Conservation (phyloP, 2,888 invertebrate genomes). For the Rhagium mordax region DNA sequence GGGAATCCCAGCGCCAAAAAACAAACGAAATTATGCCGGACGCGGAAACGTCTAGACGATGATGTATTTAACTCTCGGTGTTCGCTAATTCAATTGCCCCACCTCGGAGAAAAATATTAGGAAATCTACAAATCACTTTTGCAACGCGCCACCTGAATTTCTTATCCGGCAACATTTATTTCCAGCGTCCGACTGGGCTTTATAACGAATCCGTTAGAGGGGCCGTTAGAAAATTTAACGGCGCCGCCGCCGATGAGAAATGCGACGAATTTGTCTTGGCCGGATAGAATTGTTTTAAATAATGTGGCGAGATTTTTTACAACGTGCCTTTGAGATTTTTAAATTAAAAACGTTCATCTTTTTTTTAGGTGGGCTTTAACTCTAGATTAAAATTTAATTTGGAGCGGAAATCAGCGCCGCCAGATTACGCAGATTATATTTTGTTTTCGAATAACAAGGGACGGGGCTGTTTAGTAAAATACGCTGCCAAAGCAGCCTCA, state of each 20-base stretch:
- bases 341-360: conserved; percentile 19
- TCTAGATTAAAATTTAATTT: conserved; percentile 23
- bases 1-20: too few species aligned
- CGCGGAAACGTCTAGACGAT: background rate
- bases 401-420: background rate
- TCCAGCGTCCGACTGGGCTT: conserved; percentile 1
- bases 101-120: conserved; percentile 8
- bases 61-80: background rate
- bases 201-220: background rate
- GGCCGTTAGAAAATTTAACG: conserved; percentile 2
- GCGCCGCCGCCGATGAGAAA: background rate
- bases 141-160: conserved; percentile 8
- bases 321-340: conserved; percentile 1
- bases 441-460: background rate
- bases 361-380: conserved; percentile 10
- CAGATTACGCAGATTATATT: conserved; percentile 14
- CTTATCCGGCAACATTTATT: conserved; percentile 10
- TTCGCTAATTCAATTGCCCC: conserved; percentile 4
- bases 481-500: background rate
- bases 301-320: conserved; percentile 19
- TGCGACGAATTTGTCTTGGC: conserved; percentile 8
- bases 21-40: background rate
- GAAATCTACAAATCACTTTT: conserved; percentile 13
- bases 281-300: conserved; percentile 12
- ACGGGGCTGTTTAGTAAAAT: background rate